A percentile compares a stretch with the other conserved stretches of the same genome.
These are phyloP conservation scores for western clawed frog (Xenopus tropicalis) DNA, from an alignment of 2,113 vertebrate genomes.

Conservation along the genomic window UCB_Xtro_10.0 CM004444.2:8065001-8065500, in stretches of 20 bases:
- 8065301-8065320: conserved; percentile 75
- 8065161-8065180: conserved; percentile 14
- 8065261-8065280: conserved; percentile 77
- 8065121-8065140: conserved; percentile 71
- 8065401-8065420: too few relatives aligned
- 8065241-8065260: conserved; percentile 71
- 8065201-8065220: background rate
- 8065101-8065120: conserved; percentile 81
- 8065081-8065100: conserved; percentile 71
- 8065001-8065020: too few relatives aligned
- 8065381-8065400: too few relatives aligned
- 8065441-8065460: too few relatives aligned
- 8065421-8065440: too few relatives aligned
- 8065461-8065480: too few relatives aligned
- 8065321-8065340: conserved; percentile 43
- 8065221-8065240: background rate
- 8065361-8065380: too few relatives aligned
- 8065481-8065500: too few relatives aligned
- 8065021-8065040: too few relatives aligned
- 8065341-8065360: too few relatives aligned
- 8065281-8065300: conserved; percentile 78
- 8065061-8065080: conserved; percentile 79
- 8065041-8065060: background rate
- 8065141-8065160: conserved; percentile 60
- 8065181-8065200: too few relatives aligned